Conservation (phyloP, 2,797 vertebrate species). For the Sebastes wilsoni region DNA sequence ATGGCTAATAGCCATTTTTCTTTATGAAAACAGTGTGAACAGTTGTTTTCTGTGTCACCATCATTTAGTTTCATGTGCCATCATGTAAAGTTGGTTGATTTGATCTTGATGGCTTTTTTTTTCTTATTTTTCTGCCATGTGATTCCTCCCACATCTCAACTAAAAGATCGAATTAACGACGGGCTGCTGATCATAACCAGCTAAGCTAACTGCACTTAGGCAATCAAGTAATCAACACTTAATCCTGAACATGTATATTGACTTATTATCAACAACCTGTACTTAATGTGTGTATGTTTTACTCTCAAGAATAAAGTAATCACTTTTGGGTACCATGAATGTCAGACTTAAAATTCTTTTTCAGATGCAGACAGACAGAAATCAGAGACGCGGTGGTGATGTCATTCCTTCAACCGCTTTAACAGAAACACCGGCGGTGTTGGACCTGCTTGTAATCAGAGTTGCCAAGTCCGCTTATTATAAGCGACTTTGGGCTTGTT, state of each 20-base stretch:
- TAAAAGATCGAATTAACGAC: conserved; percentile 23
- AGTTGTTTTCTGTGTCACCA: conserved; percentile 20
- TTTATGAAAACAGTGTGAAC: conserved; percentile 22
- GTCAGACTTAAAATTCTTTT: conserved; percentile 80
- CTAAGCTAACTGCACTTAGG: conserved; percentile 63
- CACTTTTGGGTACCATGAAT: conserved; percentile 82
- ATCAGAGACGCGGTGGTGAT: neutral
- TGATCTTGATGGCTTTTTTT: conserved; percentile 25
- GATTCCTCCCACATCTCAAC: conserved; percentile 8
- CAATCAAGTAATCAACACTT: conserved; percentile 64
- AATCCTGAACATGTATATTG: conserved; percentile 77
- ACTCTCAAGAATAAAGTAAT: conserved; percentile 84
- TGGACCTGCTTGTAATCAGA: neutral
- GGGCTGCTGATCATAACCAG: conserved; percentile 51
- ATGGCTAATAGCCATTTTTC: conserved; percentile 13
- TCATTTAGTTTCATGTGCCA: neutral
- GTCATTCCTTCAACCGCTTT: neutral
- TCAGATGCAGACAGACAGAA: conserved; percentile 31
- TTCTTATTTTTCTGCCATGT: conserved; percentile 22
- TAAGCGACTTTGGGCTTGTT: too few species aligned
- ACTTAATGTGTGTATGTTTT: conserved; percentile 82
- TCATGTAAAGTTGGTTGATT: conserved; percentile 8
- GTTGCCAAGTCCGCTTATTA: too few species aligned
- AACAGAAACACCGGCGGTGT: neutral
- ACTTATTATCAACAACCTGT: conserved; percentile 79